Percentiles rank a stretch among this genome's conserved stretches.
Evolutionary conservation across 2,113 vertebrate genomes (phyloP).

Genomic region (Euleptes europaea): DNA sequence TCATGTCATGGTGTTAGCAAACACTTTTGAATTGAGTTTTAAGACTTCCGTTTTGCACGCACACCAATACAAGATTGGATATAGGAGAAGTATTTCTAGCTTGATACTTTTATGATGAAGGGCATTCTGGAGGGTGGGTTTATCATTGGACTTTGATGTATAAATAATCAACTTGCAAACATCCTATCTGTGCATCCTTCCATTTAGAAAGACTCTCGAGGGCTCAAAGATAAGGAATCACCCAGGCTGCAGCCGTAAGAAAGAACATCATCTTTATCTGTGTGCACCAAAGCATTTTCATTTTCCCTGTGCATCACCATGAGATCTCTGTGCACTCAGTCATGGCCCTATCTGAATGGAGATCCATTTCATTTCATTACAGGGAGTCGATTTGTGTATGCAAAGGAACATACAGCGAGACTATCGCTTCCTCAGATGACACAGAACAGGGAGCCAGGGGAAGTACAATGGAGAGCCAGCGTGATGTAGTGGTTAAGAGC

Average conservation of each 20-base stretch:
- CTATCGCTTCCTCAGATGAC: not conserved
- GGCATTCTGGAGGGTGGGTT: not conserved
- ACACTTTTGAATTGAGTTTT: not conserved
- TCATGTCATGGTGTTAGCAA: not conserved
- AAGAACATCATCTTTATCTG: not conserved
- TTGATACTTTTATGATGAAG: constrained; percentile 1
- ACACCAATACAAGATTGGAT: not conserved
- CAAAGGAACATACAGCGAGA: not conserved
- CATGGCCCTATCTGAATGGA: not conserved
- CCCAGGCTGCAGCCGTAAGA: not conserved
- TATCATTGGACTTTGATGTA: not conserved
- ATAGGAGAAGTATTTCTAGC: not conserved
- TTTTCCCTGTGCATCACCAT: not conserved
- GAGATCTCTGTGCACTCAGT: not conserved
- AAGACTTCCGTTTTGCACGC: not conserved
- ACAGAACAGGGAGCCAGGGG: not conserved
- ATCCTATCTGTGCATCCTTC: not conserved
- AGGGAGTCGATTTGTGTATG: not conserved
- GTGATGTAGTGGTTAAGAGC: too few species aligned
- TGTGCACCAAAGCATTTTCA: not conserved
- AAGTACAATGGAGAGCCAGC: not conserved
- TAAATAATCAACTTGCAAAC: not conserved
- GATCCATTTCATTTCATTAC: not conserved
- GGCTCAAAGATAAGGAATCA: not conserved
- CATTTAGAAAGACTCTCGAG: not conserved